Evolutionary conservation across 35 echinoderm and acorn worm species (phyloP).

Genomic region (Ophioderma brevispina): DNA sequence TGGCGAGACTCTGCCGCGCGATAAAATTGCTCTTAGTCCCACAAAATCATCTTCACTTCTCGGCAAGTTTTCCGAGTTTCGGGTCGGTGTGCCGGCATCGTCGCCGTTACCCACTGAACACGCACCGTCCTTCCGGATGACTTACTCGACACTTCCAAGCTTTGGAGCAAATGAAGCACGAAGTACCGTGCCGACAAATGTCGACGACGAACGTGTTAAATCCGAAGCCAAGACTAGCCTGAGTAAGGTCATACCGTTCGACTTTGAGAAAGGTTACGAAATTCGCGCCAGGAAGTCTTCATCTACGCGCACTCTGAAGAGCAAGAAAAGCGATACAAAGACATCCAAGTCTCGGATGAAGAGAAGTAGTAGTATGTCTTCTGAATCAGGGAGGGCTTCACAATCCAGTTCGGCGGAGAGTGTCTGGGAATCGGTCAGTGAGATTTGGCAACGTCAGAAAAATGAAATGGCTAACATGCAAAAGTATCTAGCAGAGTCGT

Average conservation of each 20-base stretch:
- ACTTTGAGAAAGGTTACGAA: not conserved
- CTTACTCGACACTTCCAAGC: constrained; percentile 82
- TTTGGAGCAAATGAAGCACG: not conserved
- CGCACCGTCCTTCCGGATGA: constrained; percentile 48
- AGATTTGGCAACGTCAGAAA: constrained; percentile 68
- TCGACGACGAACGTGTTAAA: not conserved
- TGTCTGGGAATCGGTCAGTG: constrained; percentile 67
- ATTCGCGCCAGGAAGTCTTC: not conserved
- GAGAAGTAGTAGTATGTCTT: not conserved
- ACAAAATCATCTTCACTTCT: not conserved
- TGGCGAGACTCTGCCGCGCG: not conserved
- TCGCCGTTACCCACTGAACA: not conserved
- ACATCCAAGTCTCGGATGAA: not conserved
- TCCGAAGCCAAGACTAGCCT: not conserved
- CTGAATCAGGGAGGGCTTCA: not conserved
- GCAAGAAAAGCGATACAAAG: not conserved
- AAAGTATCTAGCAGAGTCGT: constrained; percentile 9
- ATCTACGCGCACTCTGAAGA: not conserved
- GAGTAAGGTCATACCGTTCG: not conserved
- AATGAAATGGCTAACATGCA: constrained; percentile 40
- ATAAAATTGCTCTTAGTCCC: not conserved
- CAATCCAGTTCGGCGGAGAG: not conserved
- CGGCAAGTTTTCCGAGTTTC: constrained; percentile 34
- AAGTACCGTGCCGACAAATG: not conserved
- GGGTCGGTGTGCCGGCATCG: not conserved